These are phyloP conservation scores for Coracopsis vasa DNA, from an alignment of 2,113 vertebrate species.

Conservation along the genomic window DNA sequence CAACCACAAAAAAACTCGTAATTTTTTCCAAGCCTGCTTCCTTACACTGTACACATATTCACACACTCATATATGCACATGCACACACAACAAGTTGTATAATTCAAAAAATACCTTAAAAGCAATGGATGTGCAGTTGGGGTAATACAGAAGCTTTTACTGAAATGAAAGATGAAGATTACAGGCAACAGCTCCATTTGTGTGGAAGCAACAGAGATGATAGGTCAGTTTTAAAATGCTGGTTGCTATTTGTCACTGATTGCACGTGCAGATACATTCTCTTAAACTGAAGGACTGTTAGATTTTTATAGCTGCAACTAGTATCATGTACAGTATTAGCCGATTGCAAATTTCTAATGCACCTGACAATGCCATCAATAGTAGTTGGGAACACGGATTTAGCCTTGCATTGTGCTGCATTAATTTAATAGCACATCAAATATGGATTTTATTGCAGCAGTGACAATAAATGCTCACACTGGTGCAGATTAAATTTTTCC, in stretches of 20 bases:
- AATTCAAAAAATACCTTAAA: constrained; percentile 59
- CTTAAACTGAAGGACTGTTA: constrained; percentile 44
- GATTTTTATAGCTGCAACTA: constrained; percentile 51
- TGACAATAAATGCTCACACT: constrained; percentile 70
- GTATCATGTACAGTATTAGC: constrained; percentile 17
- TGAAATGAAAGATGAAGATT: constrained; percentile 65
- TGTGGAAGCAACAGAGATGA: constrained; percentile 67
- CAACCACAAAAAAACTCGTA: neutral
- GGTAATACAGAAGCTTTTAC: constrained; percentile 64
- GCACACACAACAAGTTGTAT: constrained; percentile 28
- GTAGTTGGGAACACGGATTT: constrained; percentile 56
- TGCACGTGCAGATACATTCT: constrained; percentile 64
- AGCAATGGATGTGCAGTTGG: constrained; percentile 42
- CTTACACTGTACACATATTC: neutral
- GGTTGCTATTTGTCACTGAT: constrained; percentile 63
- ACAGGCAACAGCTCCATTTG: constrained; percentile 65
- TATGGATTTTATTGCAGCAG: constrained; percentile 82
- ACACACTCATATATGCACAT: neutral
- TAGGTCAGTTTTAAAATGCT: constrained; percentile 69
- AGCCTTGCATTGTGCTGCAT: constrained; percentile 73
- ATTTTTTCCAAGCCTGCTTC: constrained; percentile 25
- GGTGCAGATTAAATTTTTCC: constrained; percentile 45
- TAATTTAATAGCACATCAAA: constrained; percentile 79
- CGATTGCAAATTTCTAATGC: constrained; percentile 38
- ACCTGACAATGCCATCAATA: constrained; percentile 62